These are phyloP conservation scores for Nezara viridula DNA, from an alignment of 2,888 invertebrate species.

Conservation along the genomic window DNA sequence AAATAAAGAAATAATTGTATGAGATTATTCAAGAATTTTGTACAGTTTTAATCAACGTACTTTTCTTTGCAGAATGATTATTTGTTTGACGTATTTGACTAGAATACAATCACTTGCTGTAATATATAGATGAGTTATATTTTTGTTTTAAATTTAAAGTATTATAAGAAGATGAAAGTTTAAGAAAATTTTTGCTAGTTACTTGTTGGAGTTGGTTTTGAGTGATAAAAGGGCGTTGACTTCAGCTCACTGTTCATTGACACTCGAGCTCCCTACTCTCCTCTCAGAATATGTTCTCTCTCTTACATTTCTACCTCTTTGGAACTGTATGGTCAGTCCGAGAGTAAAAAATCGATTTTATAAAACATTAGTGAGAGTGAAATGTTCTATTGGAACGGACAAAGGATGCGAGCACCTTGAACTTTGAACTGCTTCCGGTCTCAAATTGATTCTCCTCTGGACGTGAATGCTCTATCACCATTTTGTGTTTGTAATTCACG, in stretches of 20 bases:
- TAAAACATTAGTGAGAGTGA: background rate
- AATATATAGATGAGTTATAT: no score
- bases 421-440: slow-evolving; percentile 4
- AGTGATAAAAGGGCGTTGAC: slow-evolving; percentile 25
- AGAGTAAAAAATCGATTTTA: background rate
- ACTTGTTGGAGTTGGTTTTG: background rate
- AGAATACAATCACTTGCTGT: no score
- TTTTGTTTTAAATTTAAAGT: no score
- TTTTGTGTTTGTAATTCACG: background rate
- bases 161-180: background rate
- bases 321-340: background rate
- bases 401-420: slow-evolving; percentile 5
- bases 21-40: no score
- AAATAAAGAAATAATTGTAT: no score
- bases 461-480: background rate
- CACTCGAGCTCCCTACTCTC: background rate
- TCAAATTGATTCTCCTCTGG: background rate
- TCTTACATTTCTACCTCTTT: background rate
- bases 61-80: no score
- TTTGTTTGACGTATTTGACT: no score
- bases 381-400: background rate
- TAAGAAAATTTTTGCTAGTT: background rate
- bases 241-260: background rate
- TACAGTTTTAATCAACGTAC: no score
- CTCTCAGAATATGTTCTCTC: background rate